Base-by-base conservation (phyloP, 2,113 vertebrate species). In the Morphnarchus princeps region DNA sequence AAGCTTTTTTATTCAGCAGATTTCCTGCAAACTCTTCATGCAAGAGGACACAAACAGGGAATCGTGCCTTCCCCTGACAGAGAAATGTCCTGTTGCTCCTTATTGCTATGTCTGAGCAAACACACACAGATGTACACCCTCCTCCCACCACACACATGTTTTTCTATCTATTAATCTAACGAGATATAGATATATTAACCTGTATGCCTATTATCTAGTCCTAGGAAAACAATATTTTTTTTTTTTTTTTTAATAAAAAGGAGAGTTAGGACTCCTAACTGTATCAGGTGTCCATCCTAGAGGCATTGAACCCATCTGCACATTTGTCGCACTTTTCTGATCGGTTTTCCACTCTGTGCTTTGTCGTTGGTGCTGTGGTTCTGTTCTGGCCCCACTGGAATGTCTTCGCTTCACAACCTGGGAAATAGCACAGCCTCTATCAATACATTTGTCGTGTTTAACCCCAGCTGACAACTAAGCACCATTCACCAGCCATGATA, bases 141-240 rank as follows among this genome's bases (percentile, higher is more conserved):
- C 4, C 15, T 82, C 11, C 10, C 3, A 4, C 10, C 7, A 50
- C 11, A 8, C 3, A 29, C 13, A 11, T 52, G 7, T 2, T 5
- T 82, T 88, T 55, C 36, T 4, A 7, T 15, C 19, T 74, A 14
- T 43, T 28, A 89, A 52, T 57, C 15, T 87, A 36, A 54, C 2
- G 1, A 59, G 4, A 57, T 18, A 47, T 42, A 42, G 11, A 36
- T 16, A n/a, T 26, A 42, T 22, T 74, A 85, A 6, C 10, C 29
- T 74, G 10, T 19, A 28, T 63, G 22, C 4, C 24, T 82, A 38
- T 28, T 65, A 24, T 34, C 11, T 61, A 52, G 65, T 45, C 14
- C 69, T 16, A 61, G 26, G 14, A 79, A 66, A 84, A 62, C 2
- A 71, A 7, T 3, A 1, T 3, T 13, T 32, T 22, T 4, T 49